Base-by-base conservation (phyloP, 92 coral and sea anemone genomes). In the Palythoa caribaeorum region DNA sequence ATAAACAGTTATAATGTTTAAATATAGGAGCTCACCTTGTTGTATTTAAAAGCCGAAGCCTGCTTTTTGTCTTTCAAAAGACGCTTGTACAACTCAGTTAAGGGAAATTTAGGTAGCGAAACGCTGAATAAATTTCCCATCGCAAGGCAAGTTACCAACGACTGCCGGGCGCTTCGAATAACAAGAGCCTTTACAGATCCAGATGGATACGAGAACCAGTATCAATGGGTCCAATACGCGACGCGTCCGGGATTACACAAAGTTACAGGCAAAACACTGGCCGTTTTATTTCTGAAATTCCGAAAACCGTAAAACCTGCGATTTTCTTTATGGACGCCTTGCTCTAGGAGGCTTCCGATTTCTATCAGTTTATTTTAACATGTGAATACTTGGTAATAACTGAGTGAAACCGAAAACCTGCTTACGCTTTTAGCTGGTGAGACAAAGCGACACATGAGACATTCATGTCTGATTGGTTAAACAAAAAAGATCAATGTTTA, bases 91-190 rank as follows among this genome's bases (percentile, higher is more conserved):
- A 80, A 19, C 57, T 81, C n/a, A n/a, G n/a, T 81, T 6, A 48
- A 9, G 38, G 86, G 74, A 36, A 68, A 81, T 81, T 66, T 66
- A 15, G 86, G 14, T n/a, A 81, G 35, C 59, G 76, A 47, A 14
- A 71, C 38, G 71, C 86, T 68, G 76, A 51, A 81, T 28, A 81
- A 68, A 66, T 81, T 81, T 81, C 86, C 86, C 86, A 81, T 81
- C 71, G 76, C 86, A 65, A 66, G 62, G 2, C 19, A 44, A 1
- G 5, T 38, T 2, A 48, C 4, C 55, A 12, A 3, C 12, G 12
- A 12, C 69, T 20, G 37, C 72, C 76, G 3, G 20, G 59, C 76
- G 76, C 44, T 19, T 16, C 70, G 59, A 78, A 13, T 12, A 36
- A 57, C 14, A 80, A 63, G 36, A 4, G 15, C 16, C 62, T 47